Evolutionary conservation across 1,140 invertebrate genomes (phyloP).

Genomic region (Euwallacea similis): DNA sequence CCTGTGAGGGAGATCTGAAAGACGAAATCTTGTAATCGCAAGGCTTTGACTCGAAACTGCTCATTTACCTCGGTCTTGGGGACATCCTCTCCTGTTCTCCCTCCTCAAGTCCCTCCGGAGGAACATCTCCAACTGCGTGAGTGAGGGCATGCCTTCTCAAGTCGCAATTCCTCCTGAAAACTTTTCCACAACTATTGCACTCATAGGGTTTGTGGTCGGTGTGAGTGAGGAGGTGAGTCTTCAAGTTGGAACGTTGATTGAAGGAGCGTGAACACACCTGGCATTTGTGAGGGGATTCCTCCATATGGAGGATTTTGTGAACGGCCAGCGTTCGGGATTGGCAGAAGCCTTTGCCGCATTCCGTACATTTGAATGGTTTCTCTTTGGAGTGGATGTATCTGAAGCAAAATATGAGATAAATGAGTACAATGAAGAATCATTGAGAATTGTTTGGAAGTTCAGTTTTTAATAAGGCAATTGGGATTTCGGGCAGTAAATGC

Average conservation of each 20-base stretch:
- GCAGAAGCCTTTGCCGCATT: slow-evolving; percentile 96
- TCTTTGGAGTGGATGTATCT: slow-evolving; percentile 97
- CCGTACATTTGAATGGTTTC: slow-evolving; percentile 94
- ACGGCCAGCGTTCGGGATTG: slow-evolving; percentile 91
- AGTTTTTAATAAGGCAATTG: too few relatives aligned
- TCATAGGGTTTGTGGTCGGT: slow-evolving; percentile 94
- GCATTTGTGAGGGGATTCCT: slow-evolving; percentile 90
- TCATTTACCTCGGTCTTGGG: slow-evolving; percentile 32
- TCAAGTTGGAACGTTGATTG: slow-evolving; percentile 89
- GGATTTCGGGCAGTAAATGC: too few relatives aligned
- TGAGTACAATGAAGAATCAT: not conserved
- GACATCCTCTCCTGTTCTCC: slow-evolving; percentile 29
- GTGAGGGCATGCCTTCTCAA: slow-evolving; percentile 80
- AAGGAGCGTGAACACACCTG: slow-evolving; percentile 86
- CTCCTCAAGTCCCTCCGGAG: slow-evolving; percentile 62
- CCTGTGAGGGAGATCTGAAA: slow-evolving; percentile 54
- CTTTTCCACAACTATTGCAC: slow-evolving; percentile 87
- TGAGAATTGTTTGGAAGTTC: too few relatives aligned
- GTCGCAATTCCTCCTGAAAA: slow-evolving; percentile 84
- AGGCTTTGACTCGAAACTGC: not conserved
- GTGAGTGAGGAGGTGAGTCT: slow-evolving; percentile 92
- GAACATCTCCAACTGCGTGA: slow-evolving; percentile 81
- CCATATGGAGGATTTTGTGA: slow-evolving; percentile 90
- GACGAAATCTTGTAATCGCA: not conserved
- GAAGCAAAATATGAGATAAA: slow-evolving; percentile 50